Conservation (phyloP, 1,140 invertebrate genomes). For the Microplitis demolitor region DNA sequence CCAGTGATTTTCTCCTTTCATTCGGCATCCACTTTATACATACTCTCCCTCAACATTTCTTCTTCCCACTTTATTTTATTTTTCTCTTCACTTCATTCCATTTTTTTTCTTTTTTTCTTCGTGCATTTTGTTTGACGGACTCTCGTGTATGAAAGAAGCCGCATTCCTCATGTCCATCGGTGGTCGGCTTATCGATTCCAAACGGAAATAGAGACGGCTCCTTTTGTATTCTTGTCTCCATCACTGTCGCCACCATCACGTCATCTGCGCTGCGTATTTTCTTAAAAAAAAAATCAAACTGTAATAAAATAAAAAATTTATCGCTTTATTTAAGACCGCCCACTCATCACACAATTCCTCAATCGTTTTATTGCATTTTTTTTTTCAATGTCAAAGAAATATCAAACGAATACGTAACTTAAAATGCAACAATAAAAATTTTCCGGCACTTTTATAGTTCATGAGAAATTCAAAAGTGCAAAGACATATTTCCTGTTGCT, state of each 20-base stretch:
- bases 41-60: not conserved
- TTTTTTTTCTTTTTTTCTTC: not conserved
- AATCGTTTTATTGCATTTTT: too few relatives aligned
- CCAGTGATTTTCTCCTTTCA: not conserved
- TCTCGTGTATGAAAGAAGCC: conserved; percentile 7
- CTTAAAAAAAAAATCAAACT: too few relatives aligned
- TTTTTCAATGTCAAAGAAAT: too few relatives aligned
- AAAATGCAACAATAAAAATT: too few relatives aligned
- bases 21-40: not conserved
- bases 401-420: too few relatives aligned
- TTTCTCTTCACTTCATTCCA: not conserved
- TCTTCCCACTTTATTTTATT: not conserved
- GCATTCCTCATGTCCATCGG: conserved; percentile 17
- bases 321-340: too few relatives aligned
- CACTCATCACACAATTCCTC: too few relatives aligned
- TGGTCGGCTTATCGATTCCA: conserved; percentile 22
- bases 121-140: conserved; percentile 12
- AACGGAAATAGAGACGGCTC: not conserved
- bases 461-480: too few relatives aligned
- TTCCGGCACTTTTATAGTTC: too few relatives aligned
- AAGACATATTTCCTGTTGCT: too few relatives aligned
- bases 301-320: too few relatives aligned
- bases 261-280: not conserved
- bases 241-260: not conserved
- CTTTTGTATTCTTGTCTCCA: not conserved